Percentiles rank a stretch among this genome's conserved stretches.
These are phyloP conservation scores for Hydrozoanthus gracilis DNA, from an alignment of 92 coral and sea anemone species.

Conservation along the genomic window DNA sequence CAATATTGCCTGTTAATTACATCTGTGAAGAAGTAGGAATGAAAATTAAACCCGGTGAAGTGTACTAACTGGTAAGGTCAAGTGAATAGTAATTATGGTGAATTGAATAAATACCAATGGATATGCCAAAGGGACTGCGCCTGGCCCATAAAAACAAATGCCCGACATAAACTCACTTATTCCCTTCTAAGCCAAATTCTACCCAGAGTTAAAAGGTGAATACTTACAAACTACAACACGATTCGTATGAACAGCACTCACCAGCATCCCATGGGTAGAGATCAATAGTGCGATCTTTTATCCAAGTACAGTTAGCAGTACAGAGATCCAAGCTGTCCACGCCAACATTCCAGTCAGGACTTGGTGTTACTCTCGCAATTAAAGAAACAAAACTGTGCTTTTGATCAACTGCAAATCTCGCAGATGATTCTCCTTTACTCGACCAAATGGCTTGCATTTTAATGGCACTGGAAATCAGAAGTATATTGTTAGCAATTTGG, in stretches of 20 bases:
- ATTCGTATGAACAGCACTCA: constrained; percentile 17
- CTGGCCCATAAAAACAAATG: no score
- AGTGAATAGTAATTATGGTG: neutral
- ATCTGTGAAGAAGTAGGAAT: no score
- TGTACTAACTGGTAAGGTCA: no score
- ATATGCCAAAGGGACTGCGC: no score
- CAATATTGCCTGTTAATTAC: no score
- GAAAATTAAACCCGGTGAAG: no score
- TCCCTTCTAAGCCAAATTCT: no score
- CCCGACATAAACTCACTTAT: no score
- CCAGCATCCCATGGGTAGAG: constrained; percentile 93
- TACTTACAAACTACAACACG: no score
- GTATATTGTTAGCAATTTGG: neutral
- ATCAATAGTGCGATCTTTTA: constrained; percentile 61
- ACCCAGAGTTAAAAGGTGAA: no score
- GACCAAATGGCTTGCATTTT: constrained; percentile 68
- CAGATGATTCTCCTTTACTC: constrained; percentile 67
- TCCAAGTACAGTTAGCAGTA: constrained; percentile 88
- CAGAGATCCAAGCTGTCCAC: constrained; percentile 93
- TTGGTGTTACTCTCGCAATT: constrained; percentile 81
- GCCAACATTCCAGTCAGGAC: constrained; percentile 99
- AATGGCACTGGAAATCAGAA: constrained; percentile 61
- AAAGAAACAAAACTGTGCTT: constrained; percentile 77
- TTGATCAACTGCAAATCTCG: constrained; percentile 76
- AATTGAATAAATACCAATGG: neutral